Percentiles rank a stretch among this genome's conserved stretches.
Conservation (phyloP, 2,888 invertebrate species). For the Caenorhabditis doughertyi region DNA sequence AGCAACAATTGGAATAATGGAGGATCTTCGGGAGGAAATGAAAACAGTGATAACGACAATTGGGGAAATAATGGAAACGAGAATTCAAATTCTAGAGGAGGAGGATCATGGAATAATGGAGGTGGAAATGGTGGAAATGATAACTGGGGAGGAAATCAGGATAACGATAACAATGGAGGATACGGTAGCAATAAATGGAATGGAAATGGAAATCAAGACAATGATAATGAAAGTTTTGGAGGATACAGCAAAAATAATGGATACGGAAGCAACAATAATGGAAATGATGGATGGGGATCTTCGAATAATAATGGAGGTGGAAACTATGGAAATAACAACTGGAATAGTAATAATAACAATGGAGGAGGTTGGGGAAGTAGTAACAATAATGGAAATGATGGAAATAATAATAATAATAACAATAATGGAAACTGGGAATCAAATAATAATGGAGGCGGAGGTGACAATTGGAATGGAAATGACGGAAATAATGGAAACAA, state of each 20-base stretch:
- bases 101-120: conserved; percentile 38
- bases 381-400: conserved; percentile 36
- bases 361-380: conserved; percentile 17
- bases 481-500: conserved; percentile 38
- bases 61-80: conserved; percentile 14
- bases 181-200: conserved; percentile 32
- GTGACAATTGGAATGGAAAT: conserved; percentile 42
- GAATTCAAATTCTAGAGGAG: too few species aligned
- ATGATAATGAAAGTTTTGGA: conserved; percentile 21
- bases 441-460: conserved; percentile 15
- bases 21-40: not conserved
- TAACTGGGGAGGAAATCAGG: conserved; percentile 30
- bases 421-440: conserved; percentile 41
- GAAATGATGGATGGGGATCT: conserved; percentile 28
- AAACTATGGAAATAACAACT: conserved; percentile 27
- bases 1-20: conserved; percentile 26
- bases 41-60: conserved; percentile 24
- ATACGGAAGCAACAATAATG: conserved; percentile 28
- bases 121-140: conserved; percentile 30
- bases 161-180: conserved; percentile 28
- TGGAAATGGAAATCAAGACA: conserved; percentile 25
- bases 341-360: not conserved
- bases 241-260: conserved; percentile 43
- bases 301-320: conserved; percentile 19
- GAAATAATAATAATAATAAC: conserved; percentile 9